Base-by-base conservation (phyloP, 2,113 vertebrate species). In the Nerophis ophidion region DNA sequence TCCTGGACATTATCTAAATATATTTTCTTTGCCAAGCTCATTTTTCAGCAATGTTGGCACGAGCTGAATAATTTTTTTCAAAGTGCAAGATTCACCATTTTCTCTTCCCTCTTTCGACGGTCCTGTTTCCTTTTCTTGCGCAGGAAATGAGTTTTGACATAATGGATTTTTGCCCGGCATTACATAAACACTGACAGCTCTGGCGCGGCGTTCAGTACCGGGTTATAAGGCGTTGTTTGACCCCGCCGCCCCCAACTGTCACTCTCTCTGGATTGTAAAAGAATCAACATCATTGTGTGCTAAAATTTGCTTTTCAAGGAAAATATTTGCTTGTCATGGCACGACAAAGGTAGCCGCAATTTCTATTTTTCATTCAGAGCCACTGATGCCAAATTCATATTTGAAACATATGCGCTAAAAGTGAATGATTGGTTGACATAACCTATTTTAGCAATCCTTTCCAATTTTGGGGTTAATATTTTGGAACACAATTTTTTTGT, bases 131-230 rank as follows among this genome's bases (percentile, higher is more conserved):
- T 89, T 89, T 88, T 86, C 79, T 76, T 75, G 60, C 38, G 48
- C 82, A 90, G 89, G 87, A 91, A 91, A 89, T 90, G 59, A 83
- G 81, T 86, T 90, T 87, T 89, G 87, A 91, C 89, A 89, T 91
- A 89, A 91, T 90, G 89, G 84, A 85, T 89, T 88, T 89, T 87
- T 80, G 72, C 83, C 79, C 84, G 71, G 81, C 60, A 74, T 88
- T 86, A 80, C 84, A 82, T 76, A 84, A 87, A 84, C 80, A 75
- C 66, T 70, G 70, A 79, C 79, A 75, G 75, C 57, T 56, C 61
- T 66, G 65, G 61, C 68, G 74, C 77, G 65, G 79, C 69, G 75
- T 65, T 66, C 17, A 47, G 60, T 35, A 35, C 65, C 60, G 73
- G 77, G 75, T 67, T 61, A 50, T 48, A 50, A 48, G 65, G 68